Conservation (phyloP, 35 echinoderm and acorn worm species). For the Ophiothrix spiculata region DNA sequence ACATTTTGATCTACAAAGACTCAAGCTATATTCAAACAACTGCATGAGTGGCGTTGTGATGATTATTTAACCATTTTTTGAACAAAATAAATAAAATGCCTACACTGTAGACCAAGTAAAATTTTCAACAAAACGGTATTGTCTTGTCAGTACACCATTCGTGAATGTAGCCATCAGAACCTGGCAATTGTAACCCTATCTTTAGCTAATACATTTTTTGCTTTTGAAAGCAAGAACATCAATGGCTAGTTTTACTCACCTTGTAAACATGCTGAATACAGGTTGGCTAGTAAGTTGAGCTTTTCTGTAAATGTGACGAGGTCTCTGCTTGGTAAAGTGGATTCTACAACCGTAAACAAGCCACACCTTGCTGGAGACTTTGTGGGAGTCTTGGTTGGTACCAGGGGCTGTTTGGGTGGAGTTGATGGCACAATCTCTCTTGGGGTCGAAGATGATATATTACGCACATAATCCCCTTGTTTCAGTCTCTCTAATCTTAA, state of each 20-base stretch:
- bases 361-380: constrained; percentile 17
- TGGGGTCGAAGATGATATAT: background rate
- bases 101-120: no score
- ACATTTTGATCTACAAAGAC: no score
- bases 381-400: constrained; percentile 37
- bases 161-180: no score
- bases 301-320: constrained; percentile 42
- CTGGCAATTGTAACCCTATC: no score
- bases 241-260: no score
- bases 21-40: no score
- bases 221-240: no score
- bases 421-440: constrained; percentile 14
- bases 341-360: constrained; percentile 11
- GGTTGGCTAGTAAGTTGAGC: constrained; percentile 44
- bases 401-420: background rate
- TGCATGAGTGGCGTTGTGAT: no score
- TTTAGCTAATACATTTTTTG: no score
- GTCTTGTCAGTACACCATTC: background rate
- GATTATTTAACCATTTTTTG: no score
- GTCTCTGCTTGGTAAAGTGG: constrained; percentile 16
- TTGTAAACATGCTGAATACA: constrained; percentile 60
- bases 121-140: no score
- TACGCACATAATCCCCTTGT: constrained; percentile 25
- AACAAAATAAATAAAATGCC: no score
- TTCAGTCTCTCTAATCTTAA: constrained; percentile 27